These are phyloP conservation scores for Hemichromis elongatus DNA, from an alignment of 2,113 vertebrate genomes.

Conservation along the genomic window DNA sequence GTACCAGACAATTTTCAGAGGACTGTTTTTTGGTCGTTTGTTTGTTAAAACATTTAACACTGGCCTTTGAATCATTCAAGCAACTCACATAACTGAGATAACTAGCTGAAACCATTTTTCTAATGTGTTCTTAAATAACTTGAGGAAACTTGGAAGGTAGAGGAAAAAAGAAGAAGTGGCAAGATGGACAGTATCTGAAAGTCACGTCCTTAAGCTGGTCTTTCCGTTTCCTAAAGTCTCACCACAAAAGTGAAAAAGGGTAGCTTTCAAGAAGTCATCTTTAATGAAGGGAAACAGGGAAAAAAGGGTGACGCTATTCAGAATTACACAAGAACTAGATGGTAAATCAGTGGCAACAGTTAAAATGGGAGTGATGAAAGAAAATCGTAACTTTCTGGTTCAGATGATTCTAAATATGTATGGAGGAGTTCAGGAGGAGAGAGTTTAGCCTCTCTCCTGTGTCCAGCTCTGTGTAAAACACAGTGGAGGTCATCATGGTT, in stretches of 20 bases:
- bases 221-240: background rate
- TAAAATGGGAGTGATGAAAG: background rate
- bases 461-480: too few relatives aligned
- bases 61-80: background rate
- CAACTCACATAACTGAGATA: background rate
- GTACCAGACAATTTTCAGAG: background rate
- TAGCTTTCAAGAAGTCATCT: background rate
- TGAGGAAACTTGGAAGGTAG: background rate
- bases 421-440: background rate
- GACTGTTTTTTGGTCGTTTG: background rate
- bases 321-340: background rate
- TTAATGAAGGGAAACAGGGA: too few relatives aligned
- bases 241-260: background rate
- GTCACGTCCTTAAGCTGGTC: background rate
- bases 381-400: fast-evolving
- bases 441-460: too few relatives aligned
- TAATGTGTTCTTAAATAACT: background rate
- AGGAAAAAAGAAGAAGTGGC: background rate
- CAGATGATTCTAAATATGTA: fast-evolving
- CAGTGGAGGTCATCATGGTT: background rate
- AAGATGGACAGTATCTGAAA: background rate
- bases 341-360: background rate
- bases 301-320: too few relatives aligned
- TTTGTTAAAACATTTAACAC: background rate
- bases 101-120: background rate